Evolutionary conservation across 2,888 invertebrate genomes (phyloP).

Genomic region (Meiosimyza platycephala): DNA sequence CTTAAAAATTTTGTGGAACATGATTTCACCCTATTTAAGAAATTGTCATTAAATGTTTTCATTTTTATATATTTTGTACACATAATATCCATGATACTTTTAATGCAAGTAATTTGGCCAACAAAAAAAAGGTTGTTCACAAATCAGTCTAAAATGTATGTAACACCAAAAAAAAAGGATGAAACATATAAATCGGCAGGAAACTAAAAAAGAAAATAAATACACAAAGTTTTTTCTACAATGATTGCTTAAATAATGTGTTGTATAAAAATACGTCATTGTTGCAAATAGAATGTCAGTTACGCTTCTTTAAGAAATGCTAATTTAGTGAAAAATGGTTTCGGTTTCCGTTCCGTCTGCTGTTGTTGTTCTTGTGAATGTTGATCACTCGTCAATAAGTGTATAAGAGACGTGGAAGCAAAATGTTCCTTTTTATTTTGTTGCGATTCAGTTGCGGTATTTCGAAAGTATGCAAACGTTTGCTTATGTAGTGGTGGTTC

Average conservation of each 20-base stretch:
- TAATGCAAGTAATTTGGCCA: no score
- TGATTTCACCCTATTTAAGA: not conserved
- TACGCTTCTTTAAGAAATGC: slow-evolving; percentile 26
- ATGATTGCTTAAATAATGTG: slow-evolving; percentile 26
- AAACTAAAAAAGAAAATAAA: slow-evolving; percentile 7
- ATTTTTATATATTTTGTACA: not conserved
- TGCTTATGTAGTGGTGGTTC: slow-evolving; percentile 18
- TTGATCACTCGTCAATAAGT: slow-evolving; percentile 9
- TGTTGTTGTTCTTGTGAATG: not conserved
- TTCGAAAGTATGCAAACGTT: not conserved
- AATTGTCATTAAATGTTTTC: not conserved
- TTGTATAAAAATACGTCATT: slow-evolving; percentile 36
- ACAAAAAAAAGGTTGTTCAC: not conserved
- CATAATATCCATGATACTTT: not conserved
- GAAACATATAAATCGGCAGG: slow-evolving; percentile 5
- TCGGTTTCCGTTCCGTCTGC: slow-evolving; percentile 17
- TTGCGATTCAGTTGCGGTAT: not conserved
- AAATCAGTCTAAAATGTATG: slow-evolving; percentile 8
- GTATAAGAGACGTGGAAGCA: not conserved
- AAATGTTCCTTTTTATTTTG: not conserved
- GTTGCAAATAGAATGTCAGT: slow-evolving; percentile 26
- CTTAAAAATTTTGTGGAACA: no score
- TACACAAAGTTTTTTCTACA: slow-evolving; percentile 30
- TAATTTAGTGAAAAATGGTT: slow-evolving; percentile 20
- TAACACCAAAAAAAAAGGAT: not conserved